These are phyloP conservation scores for Lynx canadensis DNA, from an alignment of 2,113 vertebrate genomes.

Conservation along the genomic window DNA sequence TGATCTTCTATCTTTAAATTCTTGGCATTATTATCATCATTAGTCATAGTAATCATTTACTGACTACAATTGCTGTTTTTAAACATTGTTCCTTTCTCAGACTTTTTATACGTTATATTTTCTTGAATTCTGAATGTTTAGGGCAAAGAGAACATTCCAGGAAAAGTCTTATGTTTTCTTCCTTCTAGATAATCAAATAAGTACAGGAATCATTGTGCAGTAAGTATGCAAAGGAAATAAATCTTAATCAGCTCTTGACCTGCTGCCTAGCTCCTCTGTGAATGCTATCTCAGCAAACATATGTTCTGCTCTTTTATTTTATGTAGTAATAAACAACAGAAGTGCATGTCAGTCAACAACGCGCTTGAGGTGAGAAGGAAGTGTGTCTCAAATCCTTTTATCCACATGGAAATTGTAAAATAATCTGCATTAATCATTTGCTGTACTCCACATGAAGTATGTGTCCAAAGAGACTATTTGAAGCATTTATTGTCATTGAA, in stretches of 20 bases:
- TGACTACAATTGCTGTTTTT: background rate
- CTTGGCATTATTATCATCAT: background rate
- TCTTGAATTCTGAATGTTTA: background rate
- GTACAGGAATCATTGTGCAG: background rate
- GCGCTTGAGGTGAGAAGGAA: background rate
- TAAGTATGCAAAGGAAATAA: background rate
- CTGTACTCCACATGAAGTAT: background rate
- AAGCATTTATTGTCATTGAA: conserved; percentile 61
- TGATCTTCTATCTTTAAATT: background rate
- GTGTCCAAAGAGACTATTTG: conserved; percentile 46
- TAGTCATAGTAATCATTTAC: background rate
- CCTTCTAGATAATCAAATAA: conserved; percentile 24
- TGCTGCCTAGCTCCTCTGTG: accelerated
- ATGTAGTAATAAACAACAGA: background rate
- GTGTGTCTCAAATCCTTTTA: background rate
- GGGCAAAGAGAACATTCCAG: conserved; percentile 34
- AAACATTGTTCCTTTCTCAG: background rate
- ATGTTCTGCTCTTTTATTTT: background rate
- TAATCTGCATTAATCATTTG: conserved; percentile 7
- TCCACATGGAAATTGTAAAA: background rate
- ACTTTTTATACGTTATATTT: background rate
- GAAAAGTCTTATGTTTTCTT: conserved; percentile 2
- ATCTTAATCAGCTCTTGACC: conserved; percentile 14
- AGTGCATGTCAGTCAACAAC: background rate
- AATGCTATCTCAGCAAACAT: background rate